Percentiles rank a stretch among this genome's conserved stretches.
phyloP scores from a whole-genome alignment of 2,888 invertebrate genomes.

The Tuberolachnus salignus region DNA sequence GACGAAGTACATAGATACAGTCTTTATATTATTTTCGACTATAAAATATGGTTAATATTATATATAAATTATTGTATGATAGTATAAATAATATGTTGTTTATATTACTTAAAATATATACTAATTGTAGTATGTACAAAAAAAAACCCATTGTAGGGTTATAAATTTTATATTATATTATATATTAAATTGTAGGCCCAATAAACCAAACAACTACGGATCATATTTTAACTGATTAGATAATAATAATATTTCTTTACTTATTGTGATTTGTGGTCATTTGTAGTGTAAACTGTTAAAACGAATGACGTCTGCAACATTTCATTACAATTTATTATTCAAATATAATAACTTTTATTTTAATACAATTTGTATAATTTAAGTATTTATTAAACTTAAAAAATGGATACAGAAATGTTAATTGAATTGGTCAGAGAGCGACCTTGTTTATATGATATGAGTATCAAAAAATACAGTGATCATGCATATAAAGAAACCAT shows the following conservation, averaged over 20 bases:
- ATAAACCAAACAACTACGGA: slow-evolving; percentile 2
- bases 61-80: slow-evolving; percentile 1
- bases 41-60: slow-evolving; percentile 18
- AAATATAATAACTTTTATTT: slow-evolving; percentile 23
- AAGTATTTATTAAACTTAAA: slow-evolving; percentile 18
- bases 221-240: neutral
- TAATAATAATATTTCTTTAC: slow-evolving; percentile 8
- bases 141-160: too few relatives aligned
- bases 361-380: slow-evolving; percentile 2
- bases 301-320: slow-evolving; percentile 33
- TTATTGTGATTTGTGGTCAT: slow-evolving; percentile 15
- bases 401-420: slow-evolving; percentile 23
- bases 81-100: slow-evolving; percentile 21
- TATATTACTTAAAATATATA: slow-evolving; percentile 21
- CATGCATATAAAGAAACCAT: slow-evolving; percentile 31
- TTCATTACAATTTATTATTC: slow-evolving; percentile 32
- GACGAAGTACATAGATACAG: neutral
- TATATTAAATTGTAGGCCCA: neutral
- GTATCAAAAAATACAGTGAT: slow-evolving; percentile 29
- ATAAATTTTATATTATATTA: neutral
- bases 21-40: slow-evolving; percentile 6
- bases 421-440: slow-evolving; percentile 33
- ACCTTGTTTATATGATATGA: slow-evolving; percentile 37
- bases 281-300: slow-evolving; percentile 22
- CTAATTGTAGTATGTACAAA: slow-evolving; percentile 18